Evolutionary conservation across 2,113 vertebrate genomes (phyloP), one percentile per base, ranked within the genome.

Genomic region (Centrocercus urophasianus): DNA sequence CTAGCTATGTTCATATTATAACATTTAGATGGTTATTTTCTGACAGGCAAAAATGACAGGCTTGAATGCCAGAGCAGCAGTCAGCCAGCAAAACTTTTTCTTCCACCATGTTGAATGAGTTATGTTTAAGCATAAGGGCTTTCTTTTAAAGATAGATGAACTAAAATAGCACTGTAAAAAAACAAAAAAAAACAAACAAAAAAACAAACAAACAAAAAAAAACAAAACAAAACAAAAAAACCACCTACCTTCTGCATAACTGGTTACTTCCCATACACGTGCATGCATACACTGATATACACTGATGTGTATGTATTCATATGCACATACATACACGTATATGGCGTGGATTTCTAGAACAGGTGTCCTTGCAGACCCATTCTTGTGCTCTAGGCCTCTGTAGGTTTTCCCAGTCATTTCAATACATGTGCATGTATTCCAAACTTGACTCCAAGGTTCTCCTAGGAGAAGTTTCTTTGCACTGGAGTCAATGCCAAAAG

Each of bases 371-470:
- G 54, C 40, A 57, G 30, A n/a, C 3, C 11, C 6, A 1, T 3
- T 22, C 45, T 4, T 40, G 19, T 59, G 60, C 21, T 5, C 65
- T 47, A 48, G 18, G 32, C 47, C 47, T 1, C 0, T 27, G 27
- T 3, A 52, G 43, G 34, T 15, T 27, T 21, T 67, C 28, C 28
- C 34, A 71, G 34, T 32, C 15, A 69, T 36, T 65, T 54, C 40
- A 60, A 10, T 42, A 74, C 42, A 34, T 3, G 5, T 11, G 5
- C 1, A 6, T 13, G 13, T 1, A 2, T 60, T 63, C 69, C 57
- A 42, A 59, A 20, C 0, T 0, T 24, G 27, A 25, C 13, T 28
- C 16, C 1, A 3, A 11, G 27, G 19, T 24, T 66, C 32, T 71
- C 19, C 54, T 42, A 66, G 6, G 4, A 10, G 8, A 10, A 14